Percentiles rank a stretch among this genome's conserved stretches.
phyloP scores from a whole-genome alignment of 1,140 invertebrate species.

The Panonychus citri region DNA sequence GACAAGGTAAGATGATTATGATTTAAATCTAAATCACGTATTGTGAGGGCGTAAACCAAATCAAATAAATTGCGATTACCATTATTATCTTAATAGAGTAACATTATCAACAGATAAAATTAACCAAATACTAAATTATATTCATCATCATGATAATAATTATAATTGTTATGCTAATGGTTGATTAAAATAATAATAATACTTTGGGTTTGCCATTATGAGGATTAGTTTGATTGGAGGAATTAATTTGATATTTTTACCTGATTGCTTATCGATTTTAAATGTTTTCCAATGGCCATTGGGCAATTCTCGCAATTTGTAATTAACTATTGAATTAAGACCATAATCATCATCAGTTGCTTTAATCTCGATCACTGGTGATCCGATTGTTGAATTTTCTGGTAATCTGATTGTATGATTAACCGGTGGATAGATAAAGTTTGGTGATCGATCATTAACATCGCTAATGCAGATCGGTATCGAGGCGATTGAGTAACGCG shows the following conservation, averaged over 20 bases:
- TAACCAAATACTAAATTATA: no score
- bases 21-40: no score
- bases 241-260: no score
- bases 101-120: no score
- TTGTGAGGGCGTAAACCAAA: no score
- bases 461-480: constrained; percentile 58
- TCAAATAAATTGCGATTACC: no score
- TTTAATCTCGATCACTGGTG: constrained; percentile 46
- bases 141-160: no score
- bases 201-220: no score
- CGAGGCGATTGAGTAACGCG: constrained; percentile 38
- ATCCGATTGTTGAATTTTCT: constrained; percentile 66
- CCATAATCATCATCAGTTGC: constrained; percentile 70
- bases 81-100: no score
- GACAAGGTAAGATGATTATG: no score
- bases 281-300: constrained; percentile 50
- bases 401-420: constrained; percentile 64
- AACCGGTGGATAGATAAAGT: constrained; percentile 55
- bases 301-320: constrained; percentile 51
- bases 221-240: no score
- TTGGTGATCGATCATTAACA: constrained; percentile 68
- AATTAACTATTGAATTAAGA: constrained; percentile 60
- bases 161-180: constrained; percentile 38
- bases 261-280: constrained; percentile 45
- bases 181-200: no score